These are phyloP conservation scores for Meteorus colon DNA, from an alignment of 2,888 invertebrate genomes.

Conservation along the genomic window DNA sequence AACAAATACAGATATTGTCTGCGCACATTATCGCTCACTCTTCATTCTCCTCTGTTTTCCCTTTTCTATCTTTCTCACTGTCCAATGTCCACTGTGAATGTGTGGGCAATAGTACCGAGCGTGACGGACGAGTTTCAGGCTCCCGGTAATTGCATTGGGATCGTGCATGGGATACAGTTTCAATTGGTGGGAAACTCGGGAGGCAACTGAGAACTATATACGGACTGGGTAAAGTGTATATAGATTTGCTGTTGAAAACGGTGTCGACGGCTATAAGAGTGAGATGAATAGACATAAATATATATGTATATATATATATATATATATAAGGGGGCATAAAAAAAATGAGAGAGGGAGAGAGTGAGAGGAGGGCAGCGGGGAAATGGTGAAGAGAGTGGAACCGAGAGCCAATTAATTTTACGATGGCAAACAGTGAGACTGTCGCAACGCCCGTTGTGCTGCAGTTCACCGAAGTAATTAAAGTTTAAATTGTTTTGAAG, in stretches of 20 bases:
- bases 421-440: conserved; percentile 65
- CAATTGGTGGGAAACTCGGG: conserved; percentile 53
- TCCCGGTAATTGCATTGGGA: conserved; percentile 62
- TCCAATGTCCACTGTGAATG: conserved; percentile 42
- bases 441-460: conserved; percentile 63
- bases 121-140: conserved; percentile 55
- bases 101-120: conserved; percentile 42
- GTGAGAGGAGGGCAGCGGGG: conserved; percentile 35
- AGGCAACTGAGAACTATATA: conserved; percentile 38
- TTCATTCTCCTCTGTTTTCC: background rate
- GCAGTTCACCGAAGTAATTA: conserved; percentile 66
- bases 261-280: conserved; percentile 8
- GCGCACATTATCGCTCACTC: background rate
- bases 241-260: background rate
- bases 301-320: background rate
- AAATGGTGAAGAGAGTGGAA: conserved; percentile 34
- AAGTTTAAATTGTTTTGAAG: conserved; percentile 66
- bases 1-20: background rate
- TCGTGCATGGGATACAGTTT: conserved; percentile 54
- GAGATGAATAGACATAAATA: conserved; percentile 16
- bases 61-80: conserved; percentile 4
- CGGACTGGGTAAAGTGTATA: conserved; percentile 23
- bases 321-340: background rate
- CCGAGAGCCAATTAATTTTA: conserved; percentile 64
- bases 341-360: conserved; percentile 19